phyloP scores from a whole-genome alignment of 2,888 invertebrate genomes.

The Alcis repandata region DNA sequence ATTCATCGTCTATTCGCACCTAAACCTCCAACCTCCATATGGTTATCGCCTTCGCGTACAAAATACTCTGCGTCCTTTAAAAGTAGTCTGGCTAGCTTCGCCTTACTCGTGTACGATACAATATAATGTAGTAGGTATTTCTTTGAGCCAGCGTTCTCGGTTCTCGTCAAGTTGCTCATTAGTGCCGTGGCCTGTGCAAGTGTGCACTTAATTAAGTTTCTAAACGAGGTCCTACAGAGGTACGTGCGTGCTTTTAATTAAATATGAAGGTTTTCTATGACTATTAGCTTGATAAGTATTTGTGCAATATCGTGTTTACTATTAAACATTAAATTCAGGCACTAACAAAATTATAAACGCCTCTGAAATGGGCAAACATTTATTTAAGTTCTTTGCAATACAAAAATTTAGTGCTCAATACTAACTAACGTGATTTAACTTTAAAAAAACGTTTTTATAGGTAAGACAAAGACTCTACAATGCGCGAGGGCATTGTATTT shows the following conservation, averaged over 20 bases:
- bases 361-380: too few relatives aligned
- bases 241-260: slow-evolving; percentile 12
- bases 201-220: slow-evolving; percentile 32
- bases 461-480: too few relatives aligned
- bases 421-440: too few relatives aligned
- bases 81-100: slow-evolving; percentile 27
- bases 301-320: neutral
- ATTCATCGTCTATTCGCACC: slow-evolving; percentile 28
- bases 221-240: slow-evolving; percentile 16
- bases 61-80: slow-evolving; percentile 11
- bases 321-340: neutral
- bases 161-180: slow-evolving; percentile 31
- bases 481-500: too few relatives aligned
- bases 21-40: slow-evolving; percentile 9
- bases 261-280: neutral
- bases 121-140: slow-evolving; percentile 12
- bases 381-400: too few relatives aligned
- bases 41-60: slow-evolving; percentile 17
- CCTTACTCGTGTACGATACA: slow-evolving; percentile 13
- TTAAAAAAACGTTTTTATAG: too few relatives aligned
- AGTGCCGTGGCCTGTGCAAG: slow-evolving; percentile 19
- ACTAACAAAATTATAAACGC: too few relatives aligned
- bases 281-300: neutral
- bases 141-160: slow-evolving; percentile 21
- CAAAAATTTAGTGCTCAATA: too few relatives aligned